Percentiles rank a stretch among this genome's conserved stretches.
These are phyloP conservation scores for Muntiacus muntjak DNA, from an alignment of 2,113 vertebrate species.

Conservation along the genomic window DNA sequence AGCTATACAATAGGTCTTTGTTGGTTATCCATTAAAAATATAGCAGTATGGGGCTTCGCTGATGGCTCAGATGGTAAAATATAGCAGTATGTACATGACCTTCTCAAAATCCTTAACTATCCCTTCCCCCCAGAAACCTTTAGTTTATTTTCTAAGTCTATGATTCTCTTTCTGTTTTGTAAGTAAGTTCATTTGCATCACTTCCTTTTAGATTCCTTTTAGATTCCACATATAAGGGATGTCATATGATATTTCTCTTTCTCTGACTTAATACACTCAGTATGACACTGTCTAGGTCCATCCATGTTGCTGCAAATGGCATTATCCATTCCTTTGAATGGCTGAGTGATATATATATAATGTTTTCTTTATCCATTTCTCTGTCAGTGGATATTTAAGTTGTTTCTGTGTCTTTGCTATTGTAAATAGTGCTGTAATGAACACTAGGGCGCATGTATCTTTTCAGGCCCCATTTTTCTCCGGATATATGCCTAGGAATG, in stretches of 20 bases:
- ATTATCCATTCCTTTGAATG: not conserved
- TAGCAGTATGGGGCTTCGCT: not conserved
- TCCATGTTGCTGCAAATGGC: not conserved
- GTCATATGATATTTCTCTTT: not conserved
- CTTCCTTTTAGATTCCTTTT: not conserved
- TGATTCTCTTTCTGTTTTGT: not conserved
- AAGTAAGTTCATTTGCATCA: not conserved
- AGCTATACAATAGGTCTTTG: not conserved
- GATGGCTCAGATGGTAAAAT: not conserved
- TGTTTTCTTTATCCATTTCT: not conserved
- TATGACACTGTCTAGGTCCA: not conserved
- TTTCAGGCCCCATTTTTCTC: not conserved
- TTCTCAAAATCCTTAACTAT: not conserved
- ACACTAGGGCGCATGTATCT: not conserved
- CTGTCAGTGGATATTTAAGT: not conserved
- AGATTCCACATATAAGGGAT: not conserved
- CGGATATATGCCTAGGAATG: not conserved
- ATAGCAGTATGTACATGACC: not conserved
- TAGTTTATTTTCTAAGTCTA: not conserved
- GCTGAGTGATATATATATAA: not conserved
- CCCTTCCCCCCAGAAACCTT: not conserved
- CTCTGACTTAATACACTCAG: not conserved
- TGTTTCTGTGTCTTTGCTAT: not conserved
- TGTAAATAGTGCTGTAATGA: not conserved
- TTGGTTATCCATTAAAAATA: not conserved